These are phyloP conservation scores for Pasiphila rectangulata DNA, from an alignment of 2,888 invertebrate genomes.

Conservation along the genomic window DNA sequence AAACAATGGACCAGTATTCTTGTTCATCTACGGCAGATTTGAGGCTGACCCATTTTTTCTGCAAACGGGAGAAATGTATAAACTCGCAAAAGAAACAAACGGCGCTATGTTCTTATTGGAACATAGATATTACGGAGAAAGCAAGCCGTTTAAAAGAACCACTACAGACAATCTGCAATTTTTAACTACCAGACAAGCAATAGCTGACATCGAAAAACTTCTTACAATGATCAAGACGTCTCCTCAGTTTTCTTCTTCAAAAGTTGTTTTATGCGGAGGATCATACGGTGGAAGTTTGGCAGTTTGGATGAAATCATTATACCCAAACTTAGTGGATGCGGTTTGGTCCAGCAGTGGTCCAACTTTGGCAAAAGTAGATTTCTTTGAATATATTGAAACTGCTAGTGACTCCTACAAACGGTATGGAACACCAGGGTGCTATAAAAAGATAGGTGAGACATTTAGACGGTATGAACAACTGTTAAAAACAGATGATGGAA, in stretches of 20 bases:
- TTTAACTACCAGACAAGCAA: slow-evolving; percentile 59
- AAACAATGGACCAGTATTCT: slow-evolving; percentile 55
- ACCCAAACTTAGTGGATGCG: too few species aligned
- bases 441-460: slow-evolving; percentile 44
- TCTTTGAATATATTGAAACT: slow-evolving; percentile 63
- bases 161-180: slow-evolving; percentile 51
- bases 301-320: too few species aligned
- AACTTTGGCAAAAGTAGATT: slow-evolving; percentile 65
- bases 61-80: slow-evolving; percentile 53
- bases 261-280: slow-evolving; percentile 65
- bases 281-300: slow-evolving; percentile 70
- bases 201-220: slow-evolving; percentile 59
- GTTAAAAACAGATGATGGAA: slow-evolving; percentile 51
- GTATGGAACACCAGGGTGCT: slow-evolving; percentile 53
- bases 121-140: slow-evolving; percentile 68
- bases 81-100: slow-evolving; percentile 63
- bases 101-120: slow-evolving; percentile 64
- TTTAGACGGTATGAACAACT: slow-evolving; percentile 52
- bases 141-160: slow-evolving; percentile 53
- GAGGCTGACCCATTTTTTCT: slow-evolving; percentile 48
- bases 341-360: too few species aligned
- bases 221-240: slow-evolving; percentile 47
- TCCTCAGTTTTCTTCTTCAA: slow-evolving; percentile 47
- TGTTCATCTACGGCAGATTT: slow-evolving; percentile 62
- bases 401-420: slow-evolving; percentile 61